A percentile compares a stretch with the other conserved stretches of the same genome.
phyloP scores from a whole-genome alignment of 2,113 vertebrate species.

The Empidonax traillii region DNA sequence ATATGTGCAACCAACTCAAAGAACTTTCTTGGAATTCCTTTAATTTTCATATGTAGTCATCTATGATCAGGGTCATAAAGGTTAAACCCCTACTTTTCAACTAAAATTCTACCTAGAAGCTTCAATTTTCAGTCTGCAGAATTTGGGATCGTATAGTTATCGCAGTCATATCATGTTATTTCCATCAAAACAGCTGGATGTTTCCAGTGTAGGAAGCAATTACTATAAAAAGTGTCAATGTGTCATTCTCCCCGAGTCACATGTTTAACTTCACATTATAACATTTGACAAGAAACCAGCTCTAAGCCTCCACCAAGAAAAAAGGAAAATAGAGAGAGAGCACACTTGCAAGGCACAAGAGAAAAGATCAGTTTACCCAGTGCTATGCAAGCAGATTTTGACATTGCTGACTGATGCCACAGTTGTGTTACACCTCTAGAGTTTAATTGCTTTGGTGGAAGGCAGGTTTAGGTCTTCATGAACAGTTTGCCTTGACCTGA shows the following conservation, averaged over 20 bases:
- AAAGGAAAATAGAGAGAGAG: neutral
- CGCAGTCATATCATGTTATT: constrained; percentile 34
- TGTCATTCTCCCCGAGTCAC: constrained; percentile 35
- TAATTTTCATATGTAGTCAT: neutral
- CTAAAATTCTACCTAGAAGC: neutral
- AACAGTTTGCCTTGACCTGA: neutral
- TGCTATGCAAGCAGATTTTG: neutral
- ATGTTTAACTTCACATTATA: neutral
- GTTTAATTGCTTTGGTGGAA: neutral
- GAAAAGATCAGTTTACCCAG: neutral
- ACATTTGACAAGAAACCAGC: constrained; percentile 31
- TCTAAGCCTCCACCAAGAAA: neutral
- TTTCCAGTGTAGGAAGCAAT: constrained; percentile 56
- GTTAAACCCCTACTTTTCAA: neutral
- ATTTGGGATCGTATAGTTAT: neutral
- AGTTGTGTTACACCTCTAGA: neutral
- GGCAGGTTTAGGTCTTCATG: neutral
- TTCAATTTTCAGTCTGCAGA: constrained; percentile 5
- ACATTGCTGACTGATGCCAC: neutral
- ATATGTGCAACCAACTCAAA: neutral
- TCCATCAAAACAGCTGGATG: constrained; percentile 40
- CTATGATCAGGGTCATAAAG: neutral
- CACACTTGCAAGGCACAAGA: neutral
- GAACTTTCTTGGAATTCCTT: neutral
- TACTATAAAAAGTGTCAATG: constrained; percentile 29